Conservation (phyloP, 1,140 invertebrate species). For the Zaprionus gabonicus region DNA sequence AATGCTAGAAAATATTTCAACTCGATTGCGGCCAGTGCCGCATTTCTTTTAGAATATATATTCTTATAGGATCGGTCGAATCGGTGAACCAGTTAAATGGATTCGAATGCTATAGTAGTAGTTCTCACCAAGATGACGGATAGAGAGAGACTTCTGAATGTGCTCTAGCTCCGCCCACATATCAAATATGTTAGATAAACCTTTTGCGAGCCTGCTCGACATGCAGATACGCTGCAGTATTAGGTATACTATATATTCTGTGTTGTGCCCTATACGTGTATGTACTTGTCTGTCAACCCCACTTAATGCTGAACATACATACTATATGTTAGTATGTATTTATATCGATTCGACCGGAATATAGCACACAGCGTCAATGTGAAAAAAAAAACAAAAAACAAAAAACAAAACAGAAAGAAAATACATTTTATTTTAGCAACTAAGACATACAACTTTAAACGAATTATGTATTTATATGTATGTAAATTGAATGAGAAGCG, state of each 20-base stretch:
- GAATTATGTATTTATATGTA: slow-evolving; percentile 66
- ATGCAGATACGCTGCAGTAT: not conserved
- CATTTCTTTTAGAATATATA: not conserved
- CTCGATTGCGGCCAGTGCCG: slow-evolving; percentile 18
- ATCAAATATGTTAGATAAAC: not conserved
- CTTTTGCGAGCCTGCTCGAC: not conserved
- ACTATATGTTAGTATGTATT: not conserved
- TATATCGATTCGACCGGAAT: slow-evolving; percentile 52
- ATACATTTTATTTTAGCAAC: slow-evolving; percentile 54
- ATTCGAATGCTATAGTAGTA: not conserved
- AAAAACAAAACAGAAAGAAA: slow-evolving; percentile 25
- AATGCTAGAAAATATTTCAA: slow-evolving; percentile 34
- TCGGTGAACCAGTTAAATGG: slow-evolving; percentile 16
- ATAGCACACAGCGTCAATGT: slow-evolving; percentile 62
- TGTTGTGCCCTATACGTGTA: not conserved
- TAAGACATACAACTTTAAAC: slow-evolving; percentile 57
- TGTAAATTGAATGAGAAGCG: slow-evolving; percentile 52
- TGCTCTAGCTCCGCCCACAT: not conserved
- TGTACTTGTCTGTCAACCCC: not conserved
- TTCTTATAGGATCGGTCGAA: slow-evolving; percentile 28
- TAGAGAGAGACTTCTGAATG: not conserved
- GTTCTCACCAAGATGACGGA: too few species aligned
- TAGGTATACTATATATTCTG: not conserved
- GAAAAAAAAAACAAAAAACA: slow-evolving; percentile 39
- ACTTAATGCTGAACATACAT: not conserved